Evolutionary conservation across 2,113 vertebrate genomes (phyloP), one percentile per base, ranked within the genome.

Genomic region (Fregata magnificens): DNA sequence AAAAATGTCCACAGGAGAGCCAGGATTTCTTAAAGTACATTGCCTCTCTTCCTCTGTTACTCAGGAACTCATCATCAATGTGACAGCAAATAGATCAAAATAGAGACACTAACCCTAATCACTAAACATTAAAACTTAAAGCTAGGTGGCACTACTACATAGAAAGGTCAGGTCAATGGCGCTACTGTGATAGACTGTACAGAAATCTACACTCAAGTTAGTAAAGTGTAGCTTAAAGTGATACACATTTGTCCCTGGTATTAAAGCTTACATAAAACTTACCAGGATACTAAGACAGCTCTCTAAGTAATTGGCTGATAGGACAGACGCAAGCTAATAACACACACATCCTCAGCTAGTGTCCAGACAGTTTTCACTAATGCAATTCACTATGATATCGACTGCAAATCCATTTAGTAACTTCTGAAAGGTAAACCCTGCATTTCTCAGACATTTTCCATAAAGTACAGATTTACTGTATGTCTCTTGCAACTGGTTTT

Each of bases 331-430:
- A 34, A 34, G 58, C 24, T 65, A 50, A 2, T 8, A 16, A 13
- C 6, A 25, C 2, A 1, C 45, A n/a, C 24, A 21, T 2, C 53
- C 53, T 29, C 13, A 2, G 72, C 24, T 16, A 13, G 7, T 0
- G 10, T 4, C 53, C 49, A 53, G 71, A 3, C 50, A 40, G n/a
- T 32, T n/a, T 16, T 32, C 66, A 53, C n/a, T 52, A 58, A 11
- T 21, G 38, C 26, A 63, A 32, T 13, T 67, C 45, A 50, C 47
- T 59, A 4, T 0, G 1, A 7, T 5, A 45, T 2, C 5, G 6
- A 52, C 40, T 40, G 45, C 11, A 81, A 47, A 70, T 18, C 31
- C 61, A 25, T 6, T 9, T 9, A 76, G 52, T 16, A 14, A 25
- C 1, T 3, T 4, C 34, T 58, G 40, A 56, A 69, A 73, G 25